These are phyloP conservation scores for Hylomyscus alleni DNA, from an alignment of 2,797 vertebrate species.

Conservation along the genomic window DNA sequence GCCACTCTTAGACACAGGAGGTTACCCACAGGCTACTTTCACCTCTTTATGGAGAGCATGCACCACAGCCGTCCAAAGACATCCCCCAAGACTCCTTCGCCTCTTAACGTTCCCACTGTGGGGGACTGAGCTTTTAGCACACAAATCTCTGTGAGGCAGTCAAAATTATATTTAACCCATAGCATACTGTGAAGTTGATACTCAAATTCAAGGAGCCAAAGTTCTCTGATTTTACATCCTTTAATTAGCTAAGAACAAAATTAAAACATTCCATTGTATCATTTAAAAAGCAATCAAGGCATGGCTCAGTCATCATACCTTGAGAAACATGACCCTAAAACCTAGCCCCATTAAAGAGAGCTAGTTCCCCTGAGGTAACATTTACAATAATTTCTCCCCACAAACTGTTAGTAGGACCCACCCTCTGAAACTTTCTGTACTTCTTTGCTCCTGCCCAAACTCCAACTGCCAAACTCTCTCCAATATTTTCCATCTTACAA, in stretches of 20 bases:
- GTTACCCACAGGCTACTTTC: not conserved
- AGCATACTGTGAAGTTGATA: not conserved
- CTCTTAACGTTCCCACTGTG: too few species aligned
- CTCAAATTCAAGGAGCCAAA: not conserved
- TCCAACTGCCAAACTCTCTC: not conserved
- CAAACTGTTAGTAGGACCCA: not conserved
- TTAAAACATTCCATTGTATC: not conserved
- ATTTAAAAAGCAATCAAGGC: conserved; percentile 19
- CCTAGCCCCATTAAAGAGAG: not conserved
- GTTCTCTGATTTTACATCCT: not conserved
- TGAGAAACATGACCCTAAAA: conserved; percentile 12
- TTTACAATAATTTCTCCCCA: not conserved
- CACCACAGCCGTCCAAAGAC: too few species aligned
- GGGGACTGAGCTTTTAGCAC: not conserved
- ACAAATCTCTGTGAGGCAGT: not conserved
- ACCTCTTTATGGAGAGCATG: not conserved
- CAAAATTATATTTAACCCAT: not conserved
- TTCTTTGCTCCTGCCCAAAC: not conserved
- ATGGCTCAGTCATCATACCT: not conserved
- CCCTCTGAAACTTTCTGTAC: not conserved
- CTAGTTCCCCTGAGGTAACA: not conserved
- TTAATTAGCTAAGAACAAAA: conserved; percentile 23
- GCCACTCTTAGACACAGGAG: not conserved
- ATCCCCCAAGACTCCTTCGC: too few species aligned
- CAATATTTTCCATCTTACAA: conserved; percentile 52